A percentile compares a stretch with the other conserved stretches of the same genome.
phyloP scores from a whole-genome alignment of 2,888 invertebrate species.

The Bembecia ichneumoniformis region DNA sequence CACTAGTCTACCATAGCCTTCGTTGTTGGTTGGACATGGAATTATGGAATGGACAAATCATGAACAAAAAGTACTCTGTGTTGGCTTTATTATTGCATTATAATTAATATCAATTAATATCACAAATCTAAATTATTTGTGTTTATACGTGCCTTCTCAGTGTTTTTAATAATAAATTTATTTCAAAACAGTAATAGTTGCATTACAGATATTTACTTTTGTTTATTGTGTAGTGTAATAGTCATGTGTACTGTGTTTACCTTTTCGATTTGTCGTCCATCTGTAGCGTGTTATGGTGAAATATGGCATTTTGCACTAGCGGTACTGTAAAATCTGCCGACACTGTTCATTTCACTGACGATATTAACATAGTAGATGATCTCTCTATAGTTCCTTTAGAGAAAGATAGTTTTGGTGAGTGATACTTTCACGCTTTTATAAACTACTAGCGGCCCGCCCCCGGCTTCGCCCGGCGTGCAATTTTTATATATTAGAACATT shows the following conservation, averaged over 20 bases:
- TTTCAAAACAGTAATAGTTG: neutral
- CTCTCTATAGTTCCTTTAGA: conserved; percentile 89
- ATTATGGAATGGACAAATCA: too few relatives aligned
- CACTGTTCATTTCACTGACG: conserved; percentile 29
- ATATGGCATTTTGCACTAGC: conserved; percentile 54
- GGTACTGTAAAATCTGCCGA: conserved; percentile 31
- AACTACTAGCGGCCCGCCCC: too few relatives aligned
- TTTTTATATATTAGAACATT: too few relatives aligned
- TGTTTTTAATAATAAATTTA: too few relatives aligned
- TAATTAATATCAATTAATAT: too few relatives aligned
- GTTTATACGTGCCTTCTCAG: too few relatives aligned
- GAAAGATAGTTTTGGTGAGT: conserved; percentile 90
- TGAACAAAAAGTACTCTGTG: too few relatives aligned
- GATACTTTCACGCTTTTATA: neutral
- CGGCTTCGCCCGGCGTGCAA: too few relatives aligned
- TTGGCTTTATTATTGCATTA: too few relatives aligned
- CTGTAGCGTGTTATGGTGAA: conserved; percentile 29
- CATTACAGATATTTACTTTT: neutral
- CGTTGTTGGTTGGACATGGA: too few relatives aligned
- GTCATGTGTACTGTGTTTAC: conserved; percentile 57
- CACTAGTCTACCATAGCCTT: too few relatives aligned
- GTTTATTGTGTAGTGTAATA: conserved; percentile 13
- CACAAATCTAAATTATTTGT: too few relatives aligned
- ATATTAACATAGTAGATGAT: conserved; percentile 67
- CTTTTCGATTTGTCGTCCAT: conserved; percentile 27